Evolutionary conservation across 1,140 invertebrate genomes (phyloP), one percentile per base, ranked within the genome.

Genomic region (Brachionus calyciflorus): DNA sequence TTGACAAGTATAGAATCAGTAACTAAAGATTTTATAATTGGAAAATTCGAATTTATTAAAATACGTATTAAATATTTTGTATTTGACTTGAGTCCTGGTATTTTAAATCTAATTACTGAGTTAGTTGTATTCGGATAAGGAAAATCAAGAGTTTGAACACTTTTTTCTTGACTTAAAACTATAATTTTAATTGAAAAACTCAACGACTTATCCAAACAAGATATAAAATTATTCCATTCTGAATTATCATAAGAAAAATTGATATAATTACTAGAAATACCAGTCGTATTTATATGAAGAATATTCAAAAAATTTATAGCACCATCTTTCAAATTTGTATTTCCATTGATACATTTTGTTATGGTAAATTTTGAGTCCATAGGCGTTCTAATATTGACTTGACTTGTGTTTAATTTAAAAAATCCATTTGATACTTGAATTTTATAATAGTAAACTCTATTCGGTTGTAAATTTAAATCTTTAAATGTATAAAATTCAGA

Each of bases 131-230:
- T 12, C 3, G 60, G 60, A 65, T 65, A 65, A 0, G 60, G 19
- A 44, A 65, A 65, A 41, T 65, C 60, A 5, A 65, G 1, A 24
- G 37, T 44, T 44, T 44, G 37, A 14, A 21, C 33, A 14, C 17
- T 37, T 60, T 60, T 60, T 37, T 46, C 10, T 41, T 65, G 12
- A 28, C 60, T 65, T 44, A 44, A 9, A 14, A 65, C 19, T 21
- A 65, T 21, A 44, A 65, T 65, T 65, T 65, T 65, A 4, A 65
- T 65, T 24, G 37, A 44, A 65, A 65, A 65, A n/a, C 60, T 26
- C 14, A 44, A 37, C 7, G 60, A 24, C 30, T 24, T 9, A 12
- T 60, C 14, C 1, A 65, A 14, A 65, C 60, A 65, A 44, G 14
- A 12, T 1, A 44, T 10, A 10, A 65, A 28, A 12, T 19, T 41